These are phyloP conservation scores for Chunga burmeisteri DNA, from an alignment of 2,113 vertebrate genomes.

Conservation along the genomic window DNA sequence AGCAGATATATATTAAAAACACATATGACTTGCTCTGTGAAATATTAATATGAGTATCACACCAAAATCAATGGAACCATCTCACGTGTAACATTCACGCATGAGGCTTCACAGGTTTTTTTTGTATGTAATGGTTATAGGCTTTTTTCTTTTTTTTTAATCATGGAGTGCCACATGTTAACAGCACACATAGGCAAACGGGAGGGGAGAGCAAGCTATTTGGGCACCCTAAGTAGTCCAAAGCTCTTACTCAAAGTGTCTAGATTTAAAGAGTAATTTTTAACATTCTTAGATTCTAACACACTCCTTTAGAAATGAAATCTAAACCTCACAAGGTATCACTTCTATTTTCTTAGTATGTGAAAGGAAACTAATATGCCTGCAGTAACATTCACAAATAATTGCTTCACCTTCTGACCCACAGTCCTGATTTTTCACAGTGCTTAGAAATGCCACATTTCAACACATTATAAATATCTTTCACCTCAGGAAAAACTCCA, in stretches of 20 bases:
- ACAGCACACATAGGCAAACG: background rate
- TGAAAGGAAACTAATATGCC: slow-evolving; percentile 9
- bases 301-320: background rate
- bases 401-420: slow-evolving; percentile 44
- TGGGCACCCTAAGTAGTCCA: background rate
- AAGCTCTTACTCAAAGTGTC: background rate
- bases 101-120: background rate
- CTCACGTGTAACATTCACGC: background rate
- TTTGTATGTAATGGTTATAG: background rate
- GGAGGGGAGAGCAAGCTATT: background rate
- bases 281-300: background rate
- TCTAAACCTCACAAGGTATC: background rate
- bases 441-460: slow-evolving; percentile 30
- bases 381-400: slow-evolving; percentile 25
- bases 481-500: background rate
- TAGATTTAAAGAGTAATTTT: background rate
- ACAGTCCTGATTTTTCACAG: slow-evolving; percentile 21
- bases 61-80: background rate
- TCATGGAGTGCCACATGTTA: background rate
- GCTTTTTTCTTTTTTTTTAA: background rate
- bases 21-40: background rate
- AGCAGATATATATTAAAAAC: background rate
- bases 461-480: background rate
- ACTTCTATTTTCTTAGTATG: background rate
- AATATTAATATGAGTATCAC: background rate